phyloP scores from a whole-genome alignment of 2,797 vertebrate genomes.

The Lateolabrax maculatus region DNA sequence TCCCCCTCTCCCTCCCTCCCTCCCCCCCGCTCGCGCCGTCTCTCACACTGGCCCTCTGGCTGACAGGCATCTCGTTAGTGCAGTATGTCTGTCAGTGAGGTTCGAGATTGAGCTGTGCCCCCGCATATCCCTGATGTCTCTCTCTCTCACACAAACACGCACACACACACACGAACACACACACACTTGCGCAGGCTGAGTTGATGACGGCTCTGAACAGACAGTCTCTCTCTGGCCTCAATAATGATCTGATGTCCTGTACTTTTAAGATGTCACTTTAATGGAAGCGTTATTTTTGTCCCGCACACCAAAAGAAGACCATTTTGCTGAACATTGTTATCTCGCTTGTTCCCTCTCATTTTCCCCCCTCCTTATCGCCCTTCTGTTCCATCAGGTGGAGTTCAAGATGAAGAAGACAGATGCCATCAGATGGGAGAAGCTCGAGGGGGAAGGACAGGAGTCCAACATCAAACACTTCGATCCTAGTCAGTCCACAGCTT shows the following conservation, averaged over 20 bases:
- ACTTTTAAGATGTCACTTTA: conserved; percentile 67
- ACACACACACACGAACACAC: conserved; percentile 20
- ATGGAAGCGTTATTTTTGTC: conserved; percentile 76
- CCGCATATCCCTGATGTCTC: conserved; percentile 77
- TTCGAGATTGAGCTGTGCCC: conserved; percentile 84
- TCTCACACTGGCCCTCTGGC: conserved; percentile 80
- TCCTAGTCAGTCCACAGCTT: conserved; percentile 79
- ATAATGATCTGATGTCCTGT: conserved; percentile 75
- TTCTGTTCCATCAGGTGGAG: conserved; percentile 88
- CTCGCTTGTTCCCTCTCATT: conserved; percentile 9
- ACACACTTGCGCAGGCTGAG: conserved; percentile 33
- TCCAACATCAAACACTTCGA: conserved; percentile 83
- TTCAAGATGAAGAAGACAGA: conserved; percentile 98
- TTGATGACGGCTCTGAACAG: conserved; percentile 52
- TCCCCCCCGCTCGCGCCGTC: conserved; percentile 34
- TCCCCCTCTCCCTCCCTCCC: background rate
- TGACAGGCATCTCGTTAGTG: conserved; percentile 86
- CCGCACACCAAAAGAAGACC: conserved; percentile 40
- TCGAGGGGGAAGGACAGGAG: conserved; percentile 85
- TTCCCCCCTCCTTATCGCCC: background rate
- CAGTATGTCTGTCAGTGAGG: conserved; percentile 82
- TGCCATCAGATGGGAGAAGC: conserved; percentile 89
- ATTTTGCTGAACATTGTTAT: conserved; percentile 63
- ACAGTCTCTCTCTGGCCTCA: conserved; percentile 68
- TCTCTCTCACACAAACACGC: conserved; percentile 17